Base-by-base conservation (phyloP, 2,797 vertebrate genomes). In the Ambastaia sidthimunki region DNA sequence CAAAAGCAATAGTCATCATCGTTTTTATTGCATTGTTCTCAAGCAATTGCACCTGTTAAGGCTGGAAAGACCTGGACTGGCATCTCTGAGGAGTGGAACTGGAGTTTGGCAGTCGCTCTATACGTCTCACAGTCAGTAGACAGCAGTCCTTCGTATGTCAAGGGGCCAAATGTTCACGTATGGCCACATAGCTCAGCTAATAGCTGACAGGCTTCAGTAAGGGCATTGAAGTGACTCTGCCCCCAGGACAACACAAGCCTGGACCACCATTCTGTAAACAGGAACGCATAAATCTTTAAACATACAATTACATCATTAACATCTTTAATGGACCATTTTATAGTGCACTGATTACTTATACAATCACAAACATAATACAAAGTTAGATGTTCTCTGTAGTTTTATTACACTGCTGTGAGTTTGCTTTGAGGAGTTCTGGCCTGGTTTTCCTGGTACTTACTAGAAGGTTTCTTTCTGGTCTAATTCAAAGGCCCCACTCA, bases 151-250 rank as follows among this genome's bases (percentile, higher is more conserved):
- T 71, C 15, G 55, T 68, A 57, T 77, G 79, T 84, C 79, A 78
- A 71, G 69, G 85, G 88, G 88, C 25, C 75, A 90, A 90, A 84
- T 88, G 88, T 83, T 89, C 88, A 90, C 90, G 91, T 87, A 91
- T 91, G 89, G 85, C 80, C 66, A 55, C 87, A 91, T 90, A 84
- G 65, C 74, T 86, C 2, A 16, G 69, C 84, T 91, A 91, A 92
- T 92, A 87, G 91, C 84, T 90, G 90, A 90, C 91, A 91, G 90
- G 81, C 91, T 88, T 87, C 80, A 70, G 52, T 62, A 48, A 81
- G 83, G 65, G 71, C 63, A 74, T 81, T 85, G 76, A 83, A 85
- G 48, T 82, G 87, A 89, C 88, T 69, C 68, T 74, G 65, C 50
- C 47, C 59, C 71, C 47, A 78, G 71, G 44, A 52, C 76, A 71